Conservation (phyloP, 1,140 invertebrate genomes). For the Camponotus pennsylvanicus region DNA sequence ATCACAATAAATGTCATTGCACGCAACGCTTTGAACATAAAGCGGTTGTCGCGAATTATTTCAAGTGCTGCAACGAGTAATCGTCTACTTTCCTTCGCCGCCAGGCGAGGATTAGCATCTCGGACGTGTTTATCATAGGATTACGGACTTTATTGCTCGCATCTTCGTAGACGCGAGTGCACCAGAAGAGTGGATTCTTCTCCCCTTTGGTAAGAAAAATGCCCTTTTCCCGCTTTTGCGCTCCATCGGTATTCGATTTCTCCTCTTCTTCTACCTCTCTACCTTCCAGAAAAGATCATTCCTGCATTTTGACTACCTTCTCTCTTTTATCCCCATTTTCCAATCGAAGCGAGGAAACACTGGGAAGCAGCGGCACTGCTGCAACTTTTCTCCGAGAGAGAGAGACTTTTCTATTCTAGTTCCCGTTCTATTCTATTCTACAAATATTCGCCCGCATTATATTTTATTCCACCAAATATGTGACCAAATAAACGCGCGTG, state of each 20-base stretch:
- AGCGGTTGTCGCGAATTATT: constrained; percentile 49
- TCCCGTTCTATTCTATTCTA: not conserved
- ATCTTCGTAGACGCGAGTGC: constrained; percentile 48
- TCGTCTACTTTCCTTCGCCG: constrained; percentile 32
- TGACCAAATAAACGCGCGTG: constrained; percentile 33
- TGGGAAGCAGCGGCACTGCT: constrained; percentile 43
- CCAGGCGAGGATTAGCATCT: constrained; percentile 56
- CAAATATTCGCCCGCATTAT: constrained; percentile 20
- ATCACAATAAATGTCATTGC: constrained; percentile 13
- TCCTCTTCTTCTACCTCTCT: not conserved
- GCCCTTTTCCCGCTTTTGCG: constrained; percentile 5
- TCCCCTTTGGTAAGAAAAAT: constrained; percentile 4
- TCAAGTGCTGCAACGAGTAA: constrained; percentile 48
- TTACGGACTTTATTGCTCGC: constrained; percentile 72
- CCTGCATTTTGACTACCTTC: constrained; percentile 53
- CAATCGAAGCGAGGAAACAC: constrained; percentile 40
- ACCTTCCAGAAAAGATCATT: constrained; percentile 27
- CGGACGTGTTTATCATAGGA: constrained; percentile 72
- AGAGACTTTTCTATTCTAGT: constrained; percentile 38
- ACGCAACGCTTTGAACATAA: constrained; percentile 4
- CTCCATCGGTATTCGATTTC: constrained; percentile 5
- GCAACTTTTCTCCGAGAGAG: constrained; percentile 30
- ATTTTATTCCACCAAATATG: constrained; percentile 50
- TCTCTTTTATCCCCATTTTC: constrained; percentile 58
- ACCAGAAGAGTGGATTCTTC: constrained; percentile 60